Evolutionary conservation across 2,888 invertebrate species (phyloP).

Genomic region (Tryphoninae sp.): DNA sequence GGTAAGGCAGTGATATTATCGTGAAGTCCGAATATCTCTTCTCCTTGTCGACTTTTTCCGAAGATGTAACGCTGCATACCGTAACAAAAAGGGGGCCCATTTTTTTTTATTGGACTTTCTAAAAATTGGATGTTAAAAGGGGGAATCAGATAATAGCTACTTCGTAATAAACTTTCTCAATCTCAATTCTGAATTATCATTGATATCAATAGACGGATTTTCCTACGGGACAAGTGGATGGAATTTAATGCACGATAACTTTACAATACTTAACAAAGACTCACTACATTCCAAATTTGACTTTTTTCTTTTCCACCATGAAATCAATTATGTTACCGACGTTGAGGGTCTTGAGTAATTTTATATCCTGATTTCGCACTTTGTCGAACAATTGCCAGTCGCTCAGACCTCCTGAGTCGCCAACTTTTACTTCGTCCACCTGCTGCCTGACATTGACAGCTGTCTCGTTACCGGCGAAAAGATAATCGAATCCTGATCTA

Average conservation of each 20-base stretch:
- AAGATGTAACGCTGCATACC: conserved; percentile 87
- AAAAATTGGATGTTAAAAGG: neutral
- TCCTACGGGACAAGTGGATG: neutral
- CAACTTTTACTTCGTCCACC: conserved; percentile 71
- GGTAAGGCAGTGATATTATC: conserved; percentile 89
- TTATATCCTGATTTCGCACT: conserved; percentile 87
- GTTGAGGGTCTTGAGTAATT: conserved; percentile 86
- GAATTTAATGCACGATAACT: conserved; percentile 4
- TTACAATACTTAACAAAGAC: conserved; percentile 72
- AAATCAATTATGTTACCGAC: conserved; percentile 90
- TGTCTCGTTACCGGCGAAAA: conserved; percentile 81
- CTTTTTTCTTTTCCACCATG: conserved; percentile 93
- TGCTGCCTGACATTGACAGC: conserved; percentile 66
- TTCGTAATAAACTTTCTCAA: neutral
- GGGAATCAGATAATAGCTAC: neutral
- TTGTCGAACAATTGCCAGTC: conserved; percentile 85
- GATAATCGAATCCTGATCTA: conserved; percentile 85
- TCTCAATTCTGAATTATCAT: conserved; percentile 8
- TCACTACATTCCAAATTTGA: conserved; percentile 91
- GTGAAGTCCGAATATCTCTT: conserved; percentile 88
- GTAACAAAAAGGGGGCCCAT: conserved; percentile 62
- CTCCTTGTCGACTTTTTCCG: conserved; percentile 91
- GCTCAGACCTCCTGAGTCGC: conserved; percentile 71
- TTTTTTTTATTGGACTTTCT: conserved; percentile 16
- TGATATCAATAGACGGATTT: neutral